Evolutionary conservation across 2,113 vertebrate genomes (phyloP), one percentile per base, ranked within the genome.

Genomic region (Otolemur garnettii): DNA sequence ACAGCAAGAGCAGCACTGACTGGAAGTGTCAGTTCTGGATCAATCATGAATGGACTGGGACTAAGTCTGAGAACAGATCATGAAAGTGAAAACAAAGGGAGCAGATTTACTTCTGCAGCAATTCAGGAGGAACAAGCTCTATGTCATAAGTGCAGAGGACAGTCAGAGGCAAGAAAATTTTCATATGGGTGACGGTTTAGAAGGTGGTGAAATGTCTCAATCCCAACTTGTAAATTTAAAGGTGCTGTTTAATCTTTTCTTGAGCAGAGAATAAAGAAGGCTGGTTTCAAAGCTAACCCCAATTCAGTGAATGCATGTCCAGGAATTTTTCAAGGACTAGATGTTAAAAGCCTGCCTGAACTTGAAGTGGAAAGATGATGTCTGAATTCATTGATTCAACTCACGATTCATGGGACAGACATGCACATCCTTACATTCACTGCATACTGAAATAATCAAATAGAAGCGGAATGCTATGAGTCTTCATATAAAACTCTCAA

Each of bases 291-390:
- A 98, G 66, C 98, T 99, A 57, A 99, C 99, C 7, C 98, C 98
- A 42, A 99, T 99, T 98, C 93, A 99, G 99, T 98, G 98, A 24
- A 99, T 97, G 98, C 98, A 0, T 99, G 99, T 99, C 99, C 99
- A 0, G 98, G 99, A 90, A 87, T 99, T 91, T 98, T 99, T 17
- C 98, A 98, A 82, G 98, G 98, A 55, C 98, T 98, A 74, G 99
- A 99, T 97, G 97, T 99, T 83, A 99, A 99, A 95, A 99, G 98
- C n/a, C 99, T 99, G 98, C 98, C 53, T 99, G 99, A 96, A 99
- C 99, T 1, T 98, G 99, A 82, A 99, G 99, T 0, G 99, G 99
- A 71, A 99, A 99, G 97, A 99, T 98, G 0, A 93, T 99, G 79
- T 99, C 99, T 50, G 98, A 98, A 42, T 99, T 99, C 95, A 98